Base-by-base conservation (phyloP, 2,113 vertebrate genomes). In the Pholis gunnellus region DNA sequence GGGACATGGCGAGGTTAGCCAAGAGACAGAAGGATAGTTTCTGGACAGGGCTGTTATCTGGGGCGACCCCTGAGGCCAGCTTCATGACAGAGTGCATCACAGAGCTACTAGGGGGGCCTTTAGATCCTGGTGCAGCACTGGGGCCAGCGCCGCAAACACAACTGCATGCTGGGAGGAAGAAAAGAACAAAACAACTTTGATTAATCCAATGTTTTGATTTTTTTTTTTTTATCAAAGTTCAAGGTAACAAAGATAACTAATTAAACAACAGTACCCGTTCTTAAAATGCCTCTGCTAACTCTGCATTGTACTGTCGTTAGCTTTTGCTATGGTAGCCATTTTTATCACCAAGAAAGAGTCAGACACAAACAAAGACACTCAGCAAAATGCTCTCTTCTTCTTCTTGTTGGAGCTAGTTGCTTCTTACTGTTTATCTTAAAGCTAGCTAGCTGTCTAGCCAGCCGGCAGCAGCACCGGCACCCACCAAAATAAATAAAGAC, bases 1-100 rank as follows among this genome's bases (percentile, higher is more conserved):
- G 97, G 76, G 96, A 97, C 70, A 97, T 82, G 59, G 95, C 95
- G 48, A 99, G 93, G 89, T 99, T 99, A 20, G 97, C 94, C 64
- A 99, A 94, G 40, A 99, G 94, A 88, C 92, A 93, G 84, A 99
- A 98, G 36, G 95, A 93, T 18, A 95, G 90, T 38, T 94, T 96
- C 92, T 98, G 97, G 75, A 96, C 67, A 3, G 85, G 50, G 81
- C 89, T 87, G 89, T 92, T 96, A 84, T 97, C 97, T 0, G 92
- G 84, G 20, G 96, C 87, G 48, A 94, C 71, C 72, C 96, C 96
- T 9, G 96, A 95, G 64, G 96, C 97, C 92, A 99, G 73, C 93
- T 95, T 99, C 93, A 99, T 95, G 87, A 98, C 72, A 11, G 83
- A 95, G 56, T 96, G 95, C 95, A 98, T 96, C 89, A 98, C 89